Conservation (phyloP, 2,797 vertebrate genomes). For the Atherinosoma microstoma region DNA sequence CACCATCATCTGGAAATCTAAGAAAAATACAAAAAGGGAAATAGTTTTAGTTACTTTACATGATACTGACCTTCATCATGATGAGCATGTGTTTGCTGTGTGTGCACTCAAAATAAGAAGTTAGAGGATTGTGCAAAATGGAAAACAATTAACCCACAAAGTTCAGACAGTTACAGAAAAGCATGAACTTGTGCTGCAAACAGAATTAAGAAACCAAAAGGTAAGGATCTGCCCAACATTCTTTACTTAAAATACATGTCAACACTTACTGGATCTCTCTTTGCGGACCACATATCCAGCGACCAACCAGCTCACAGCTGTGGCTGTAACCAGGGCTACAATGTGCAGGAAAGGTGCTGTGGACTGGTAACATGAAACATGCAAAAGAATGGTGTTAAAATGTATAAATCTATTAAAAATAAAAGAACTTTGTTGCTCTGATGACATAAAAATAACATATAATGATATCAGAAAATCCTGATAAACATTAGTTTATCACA, state of each 20-base stretch:
- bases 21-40: not conserved
- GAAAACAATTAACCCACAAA: not conserved
- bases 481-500: not conserved
- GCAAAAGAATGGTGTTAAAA: not conserved
- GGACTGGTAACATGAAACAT: constrained; percentile 78
- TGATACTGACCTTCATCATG: not conserved
- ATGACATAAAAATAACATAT: not conserved
- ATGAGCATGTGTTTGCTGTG: not conserved
- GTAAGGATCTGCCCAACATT: not conserved
- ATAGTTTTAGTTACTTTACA: not conserved
- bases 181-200: not conserved
- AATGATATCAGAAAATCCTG: not conserved
- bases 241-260: not conserved
- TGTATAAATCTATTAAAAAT: not conserved
- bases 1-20: constrained; percentile 89
- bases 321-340: constrained; percentile 88
- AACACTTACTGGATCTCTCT: constrained; percentile 88
- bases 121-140: not conserved
- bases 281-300: constrained; percentile 89
- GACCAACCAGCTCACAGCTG: constrained; percentile 90
- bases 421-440: not conserved
- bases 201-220: not conserved
- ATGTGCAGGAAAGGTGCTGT: constrained; percentile 95
- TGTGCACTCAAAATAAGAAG: not conserved
- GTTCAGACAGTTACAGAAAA: not conserved